Base-by-base conservation (phyloP, 2,113 vertebrate species). In the Cricetomys ansorgei region DNA sequence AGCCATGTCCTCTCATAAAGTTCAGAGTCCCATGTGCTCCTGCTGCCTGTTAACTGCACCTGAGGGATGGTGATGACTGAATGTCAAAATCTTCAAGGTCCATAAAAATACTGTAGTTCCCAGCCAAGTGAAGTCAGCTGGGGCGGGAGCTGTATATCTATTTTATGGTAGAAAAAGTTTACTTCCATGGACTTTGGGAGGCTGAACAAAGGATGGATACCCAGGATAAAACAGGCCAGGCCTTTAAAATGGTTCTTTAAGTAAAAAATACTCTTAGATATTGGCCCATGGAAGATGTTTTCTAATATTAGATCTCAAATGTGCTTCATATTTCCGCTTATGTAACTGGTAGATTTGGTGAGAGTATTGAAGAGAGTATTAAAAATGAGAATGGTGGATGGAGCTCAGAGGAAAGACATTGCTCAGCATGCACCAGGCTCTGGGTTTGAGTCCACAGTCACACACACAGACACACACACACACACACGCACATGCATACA, bases 1-100 rank as follows among this genome's bases (percentile, higher is more conserved):
- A 96, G 73, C 81, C 29, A 0, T 93, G 96, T 94, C 84, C 59
- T 94, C 94, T 79, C 93, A 57, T 96, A 95, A 96, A 94, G 76
- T 37, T 90, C 48, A 88, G 92, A 92, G 53, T 81, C 69, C 88
- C 12, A 0, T 55, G 94, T 88, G 76, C 6, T 55, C 90, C 27
- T 1, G 0, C 53, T 93, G 80, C 86, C 85, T 81, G 50, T 83
- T 90, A 91, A 88, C 81, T 70, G 77, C 84, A 85, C 88, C 80
- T 1, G 0, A 4, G 70, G 92, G 92, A 95, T 75, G 50, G n/a
- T 1, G 10, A 88, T 64, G 90, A 55, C 88, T 88, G 75, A 90
- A 62, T 59, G 76, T 93, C 72, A 83, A 96, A 95, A 53, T 75
- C 70, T 81, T 86, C 5, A 25, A 73, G 80, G 76, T 29, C 88